These are phyloP conservation scores for Camponotus vicinus DNA, from an alignment of 1,140 invertebrate genomes.

Conservation along the genomic window DNA sequence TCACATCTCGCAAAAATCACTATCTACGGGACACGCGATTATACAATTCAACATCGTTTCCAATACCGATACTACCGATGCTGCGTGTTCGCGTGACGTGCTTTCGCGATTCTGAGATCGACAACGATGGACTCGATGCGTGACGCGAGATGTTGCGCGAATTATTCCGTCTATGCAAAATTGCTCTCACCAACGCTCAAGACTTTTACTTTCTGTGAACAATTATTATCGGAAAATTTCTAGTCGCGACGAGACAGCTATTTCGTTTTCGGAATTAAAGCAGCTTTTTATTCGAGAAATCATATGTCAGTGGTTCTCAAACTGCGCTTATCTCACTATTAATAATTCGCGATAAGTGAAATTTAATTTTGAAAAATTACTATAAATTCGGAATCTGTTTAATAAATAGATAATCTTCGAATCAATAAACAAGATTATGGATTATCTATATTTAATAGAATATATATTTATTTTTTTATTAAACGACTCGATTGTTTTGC, in stretches of 20 bases:
- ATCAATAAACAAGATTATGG: background rate
- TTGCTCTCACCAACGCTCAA: constrained; percentile 21
- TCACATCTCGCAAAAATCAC: constrained; percentile 48
- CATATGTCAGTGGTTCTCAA: constrained; percentile 25
- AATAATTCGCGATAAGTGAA: background rate
- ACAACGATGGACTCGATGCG: background rate
- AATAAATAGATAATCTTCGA: background rate
- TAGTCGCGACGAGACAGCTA: constrained; percentile 29
- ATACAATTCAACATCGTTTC: constrained; percentile 30
- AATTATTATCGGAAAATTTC: constrained; percentile 12
- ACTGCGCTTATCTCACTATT: background rate
- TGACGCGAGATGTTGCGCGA: constrained; percentile 4
- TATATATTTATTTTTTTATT: background rate
- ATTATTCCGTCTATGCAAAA: constrained; percentile 23
- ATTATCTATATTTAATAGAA: background rate
- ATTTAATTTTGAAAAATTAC: background rate
- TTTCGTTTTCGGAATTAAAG: background rate
- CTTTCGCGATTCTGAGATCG: background rate
- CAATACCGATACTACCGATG: constrained; percentile 21
- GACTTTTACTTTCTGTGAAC: constrained; percentile 44
- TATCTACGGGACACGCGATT: constrained; percentile 61
- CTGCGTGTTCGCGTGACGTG: background rate
- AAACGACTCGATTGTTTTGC: background rate
- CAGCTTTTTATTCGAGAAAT: background rate
- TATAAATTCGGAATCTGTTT: background rate